Base-by-base conservation (phyloP, 2,888 invertebrate species). In the Agriopis leucophaearia region DNA sequence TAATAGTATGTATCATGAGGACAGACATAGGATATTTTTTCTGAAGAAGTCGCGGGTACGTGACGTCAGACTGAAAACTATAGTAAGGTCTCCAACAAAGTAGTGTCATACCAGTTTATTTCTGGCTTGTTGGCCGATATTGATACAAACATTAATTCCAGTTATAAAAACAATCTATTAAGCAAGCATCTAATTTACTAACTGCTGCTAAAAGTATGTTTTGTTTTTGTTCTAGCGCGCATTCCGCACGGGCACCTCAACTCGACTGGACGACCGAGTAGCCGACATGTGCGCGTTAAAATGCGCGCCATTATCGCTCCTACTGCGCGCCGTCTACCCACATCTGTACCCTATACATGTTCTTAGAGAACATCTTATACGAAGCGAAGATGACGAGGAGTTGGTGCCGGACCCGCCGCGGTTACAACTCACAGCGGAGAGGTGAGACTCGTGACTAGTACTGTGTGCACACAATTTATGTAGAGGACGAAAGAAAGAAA, bases 241-340 rank as follows among this genome's bases (percentile, higher is more conserved):
- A 13, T 99, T 99, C 94, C 96, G 98, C 76, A 96, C 97, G 65
- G 98, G 98, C 69, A 96, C 96, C 13, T 97, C 97, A 81, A 98
- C 98, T 3, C 96, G 97, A 45, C 93, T 99, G 62, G 99, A 99
- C 94, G 99, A 99, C 89, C 95, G 99, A 64, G 96, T 99, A 44
- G 97, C 96, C 81, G 97, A 98, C 63, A 98, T 99, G 98, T 97
- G 98, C 88, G 96, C 97, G 87, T 96, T 99, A 95, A 99, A 99
- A 94, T 96, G 96, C 47, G 89, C 97, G 79, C 99, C 99, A 9
- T 94, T 99, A 60, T 88, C 94, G 70, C 95, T 96, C 83, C 94
- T 99, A 36, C 95, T 99, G 84, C 97, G 97, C 81, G 95, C 94
- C 74, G 95, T 99, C 74, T 99, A 99, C 94, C 99, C 99, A 0